phyloP scores from a whole-genome alignment of 2,113 vertebrate species.

The Corvus moneduloides region DNA sequence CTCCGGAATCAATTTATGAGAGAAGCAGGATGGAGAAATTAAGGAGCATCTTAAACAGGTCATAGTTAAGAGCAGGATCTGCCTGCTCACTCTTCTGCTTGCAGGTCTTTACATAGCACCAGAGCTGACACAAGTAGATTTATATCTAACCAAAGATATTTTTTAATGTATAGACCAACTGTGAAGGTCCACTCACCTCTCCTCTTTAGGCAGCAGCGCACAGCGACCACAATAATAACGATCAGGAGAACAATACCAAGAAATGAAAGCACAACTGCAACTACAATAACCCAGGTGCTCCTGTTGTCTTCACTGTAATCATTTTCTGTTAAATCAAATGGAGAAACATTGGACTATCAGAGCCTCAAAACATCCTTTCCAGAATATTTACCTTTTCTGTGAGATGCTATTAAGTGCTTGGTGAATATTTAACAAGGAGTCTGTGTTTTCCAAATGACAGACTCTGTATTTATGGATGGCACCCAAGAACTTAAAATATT shows the following conservation, averaged over 20 bases:
- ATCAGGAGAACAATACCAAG: slow-evolving; percentile 67
- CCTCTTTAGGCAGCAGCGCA: slow-evolving; percentile 64
- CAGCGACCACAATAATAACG: slow-evolving; percentile 38
- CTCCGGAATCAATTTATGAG: not conserved
- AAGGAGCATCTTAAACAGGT: not conserved
- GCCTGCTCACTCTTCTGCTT: not conserved
- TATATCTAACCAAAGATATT: not conserved
- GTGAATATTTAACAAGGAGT: not conserved
- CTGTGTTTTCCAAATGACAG: not conserved
- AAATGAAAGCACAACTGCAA: slow-evolving; percentile 62
- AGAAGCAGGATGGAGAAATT: not conserved
- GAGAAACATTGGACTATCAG: slow-evolving; percentile 12
- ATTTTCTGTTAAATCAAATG: slow-evolving; percentile 58
- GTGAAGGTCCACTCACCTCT: slow-evolving; percentile 40
- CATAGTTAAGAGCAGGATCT: not conserved
- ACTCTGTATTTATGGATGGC: not conserved
- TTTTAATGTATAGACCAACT: not conserved
- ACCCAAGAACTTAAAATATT: not conserved
- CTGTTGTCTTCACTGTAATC: not conserved
- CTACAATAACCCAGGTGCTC: slow-evolving; percentile 35
- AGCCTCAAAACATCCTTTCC: not conserved
- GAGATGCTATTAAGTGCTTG: not conserved
- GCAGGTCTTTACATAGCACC: not conserved
- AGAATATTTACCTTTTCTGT: not conserved
- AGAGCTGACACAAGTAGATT: not conserved